Evolutionary conservation across 2,797 vertebrate species (phyloP).

Genomic region (Telmatherina bonti): DNA sequence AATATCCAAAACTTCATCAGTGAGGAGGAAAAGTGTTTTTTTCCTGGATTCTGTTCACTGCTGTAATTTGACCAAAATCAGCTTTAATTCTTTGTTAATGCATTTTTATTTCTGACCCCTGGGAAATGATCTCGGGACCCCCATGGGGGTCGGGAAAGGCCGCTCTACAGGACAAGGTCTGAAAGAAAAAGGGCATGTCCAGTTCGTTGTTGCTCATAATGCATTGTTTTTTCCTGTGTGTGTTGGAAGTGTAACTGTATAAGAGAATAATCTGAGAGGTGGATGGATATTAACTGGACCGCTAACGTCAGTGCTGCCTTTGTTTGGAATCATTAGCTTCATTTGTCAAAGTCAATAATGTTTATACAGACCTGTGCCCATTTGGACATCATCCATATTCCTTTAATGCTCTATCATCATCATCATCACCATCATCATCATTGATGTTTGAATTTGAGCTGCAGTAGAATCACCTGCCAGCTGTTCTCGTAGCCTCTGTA

Average conservation of each 20-base stretch:
- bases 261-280: constrained; percentile 26
- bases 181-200: too few relatives aligned
- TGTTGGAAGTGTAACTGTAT: constrained; percentile 20
- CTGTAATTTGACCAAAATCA: too few relatives aligned
- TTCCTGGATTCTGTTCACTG: too few relatives aligned
- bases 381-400: constrained; percentile 63
- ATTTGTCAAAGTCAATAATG: constrained; percentile 62
- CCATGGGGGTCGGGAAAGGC: too few relatives aligned
- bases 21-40: too few relatives aligned
- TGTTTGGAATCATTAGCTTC: constrained; percentile 47
- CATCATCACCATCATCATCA: constrained; percentile 56
- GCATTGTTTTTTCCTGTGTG: constrained; percentile 17
- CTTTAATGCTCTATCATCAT: constrained; percentile 58
- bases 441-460: constrained; percentile 61
- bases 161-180: too few relatives aligned
- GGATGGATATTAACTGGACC: constrained; percentile 17
- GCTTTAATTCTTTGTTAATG: too few relatives aligned
- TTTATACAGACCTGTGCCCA: constrained; percentile 57
- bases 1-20: too few relatives aligned
- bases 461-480: constrained; percentile 73
- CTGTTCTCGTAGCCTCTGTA: constrained; percentile 69
- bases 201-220: not conserved
- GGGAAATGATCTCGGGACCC: too few relatives aligned
- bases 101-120: too few relatives aligned
- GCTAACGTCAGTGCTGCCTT: constrained; percentile 47